Base-by-base conservation (phyloP, 2,113 vertebrate species). In the Cyprinus carpio region DNA sequence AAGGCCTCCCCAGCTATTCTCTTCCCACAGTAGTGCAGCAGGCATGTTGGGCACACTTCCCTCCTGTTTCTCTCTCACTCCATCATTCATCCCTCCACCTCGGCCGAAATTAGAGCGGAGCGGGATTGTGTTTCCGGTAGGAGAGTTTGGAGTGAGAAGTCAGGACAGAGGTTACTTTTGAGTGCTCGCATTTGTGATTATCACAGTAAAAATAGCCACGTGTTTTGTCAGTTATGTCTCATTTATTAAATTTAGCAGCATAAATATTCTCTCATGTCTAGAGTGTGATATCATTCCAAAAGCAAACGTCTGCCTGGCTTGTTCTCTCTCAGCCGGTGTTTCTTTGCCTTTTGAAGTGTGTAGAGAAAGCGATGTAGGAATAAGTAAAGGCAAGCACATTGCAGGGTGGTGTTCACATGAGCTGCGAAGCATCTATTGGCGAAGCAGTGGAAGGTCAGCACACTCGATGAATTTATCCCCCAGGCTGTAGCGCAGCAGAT, bases 311-410 rank as follows among this genome's bases (percentile, higher is more conserved):
- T 77, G 25, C 79, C 23, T 83, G 82, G 43, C 74, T 87, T 76
- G 40, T 82, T 82, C 83, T 87, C 76, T 83, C 40, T 69, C 81
- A 69, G 78, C 49, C 64, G 87, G 49, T 85, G 64, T 88, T 86
- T 74, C 85, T 87, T 29, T 92, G 86, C 82, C 75, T 27, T 69
- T 74, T 75, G 43, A 65, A 80, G 62, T 62, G 43, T 76, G 74
- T 86, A 75, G 56, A 79, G 56, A 37, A 46, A 77, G 78, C n/a
- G 31, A 58, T 20, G 46, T 67, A 51, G 64, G 77, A 87, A 87
- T 88, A 88, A 88, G 88, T 84, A 88, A 86, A 84, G 71, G 56
- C 75, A 88, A 88, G 86, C 87, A 82, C 76, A 71, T 87, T 56
- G 75, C 16, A 67, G 43, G 40, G 31, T 37, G 34, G 75, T 86